Evolutionary conservation across 2,113 vertebrate species (phyloP).

Genomic region (Phalacrocorax carbo): DNA sequence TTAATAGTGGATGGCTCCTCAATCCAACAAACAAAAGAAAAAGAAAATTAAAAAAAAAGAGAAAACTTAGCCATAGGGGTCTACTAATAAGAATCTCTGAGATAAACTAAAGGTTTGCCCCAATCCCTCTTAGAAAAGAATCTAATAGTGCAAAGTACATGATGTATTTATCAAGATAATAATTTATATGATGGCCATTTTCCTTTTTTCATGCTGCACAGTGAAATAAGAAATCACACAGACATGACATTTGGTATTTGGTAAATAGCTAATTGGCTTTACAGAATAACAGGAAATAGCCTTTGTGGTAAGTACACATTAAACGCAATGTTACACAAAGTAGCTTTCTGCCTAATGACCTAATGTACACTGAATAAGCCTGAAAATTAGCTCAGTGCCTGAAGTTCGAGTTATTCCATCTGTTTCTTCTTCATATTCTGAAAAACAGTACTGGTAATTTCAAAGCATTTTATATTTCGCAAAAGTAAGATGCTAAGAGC

Average conservation of each 20-base stretch:
- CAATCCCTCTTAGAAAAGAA: background rate
- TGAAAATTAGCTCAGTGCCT: constrained; percentile 20
- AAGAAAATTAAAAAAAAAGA: too few relatives aligned
- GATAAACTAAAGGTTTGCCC: background rate
- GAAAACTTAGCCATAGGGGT: background rate
- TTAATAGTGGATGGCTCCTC: background rate
- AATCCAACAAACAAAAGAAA: background rate
- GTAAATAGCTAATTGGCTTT: constrained; percentile 61
- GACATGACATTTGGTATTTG: constrained; percentile 18
- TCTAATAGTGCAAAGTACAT: background rate
- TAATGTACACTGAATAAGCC: constrained; percentile 16
- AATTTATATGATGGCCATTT: background rate
- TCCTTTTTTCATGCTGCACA: background rate
- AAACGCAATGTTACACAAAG: constrained; percentile 33
- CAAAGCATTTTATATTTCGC: background rate
- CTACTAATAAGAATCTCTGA: background rate
- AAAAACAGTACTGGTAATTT: background rate
- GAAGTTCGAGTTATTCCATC: constrained; percentile 7
- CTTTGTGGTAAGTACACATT: constrained; percentile 59
- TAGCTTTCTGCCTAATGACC: constrained; percentile 53
- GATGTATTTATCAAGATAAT: background rate
- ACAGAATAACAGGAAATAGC: constrained; percentile 64
- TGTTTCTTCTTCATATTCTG: background rate
- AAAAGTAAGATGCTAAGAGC: background rate
- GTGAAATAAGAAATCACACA: background rate